phyloP scores from a whole-genome alignment of 2,888 invertebrate genomes.

The Epistrophe grossulariae region DNA sequence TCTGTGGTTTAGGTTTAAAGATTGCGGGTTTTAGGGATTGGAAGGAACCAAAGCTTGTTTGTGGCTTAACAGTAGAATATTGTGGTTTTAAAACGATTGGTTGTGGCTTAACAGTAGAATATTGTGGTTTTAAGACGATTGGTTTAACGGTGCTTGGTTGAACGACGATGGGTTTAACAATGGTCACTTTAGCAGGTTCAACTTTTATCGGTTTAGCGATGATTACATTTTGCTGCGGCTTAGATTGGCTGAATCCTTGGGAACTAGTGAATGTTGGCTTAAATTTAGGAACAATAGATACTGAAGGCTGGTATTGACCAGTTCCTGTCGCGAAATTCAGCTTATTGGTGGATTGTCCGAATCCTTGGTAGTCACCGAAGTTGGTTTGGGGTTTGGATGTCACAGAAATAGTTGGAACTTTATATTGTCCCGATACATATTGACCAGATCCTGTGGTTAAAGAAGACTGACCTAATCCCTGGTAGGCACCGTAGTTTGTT shows the following conservation, averaged over 20 bases:
- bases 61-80: too few relatives aligned
- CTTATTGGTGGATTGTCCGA: neutral
- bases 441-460: neutral
- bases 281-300: neutral
- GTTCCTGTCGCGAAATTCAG: neutral
- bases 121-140: too few relatives aligned
- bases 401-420: neutral
- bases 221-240: neutral
- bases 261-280: neutral
- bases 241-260: neutral
- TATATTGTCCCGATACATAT: neutral
- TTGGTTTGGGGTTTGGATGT: conserved; percentile 1
- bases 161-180: too few relatives aligned
- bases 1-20: neutral
- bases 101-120: too few relatives aligned
- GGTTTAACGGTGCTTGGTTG: neutral
- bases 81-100: too few relatives aligned
- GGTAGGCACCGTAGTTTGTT: neutral
- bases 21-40: neutral
- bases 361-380: neutral
- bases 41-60: neutral
- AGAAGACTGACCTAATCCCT: neutral
- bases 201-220: neutral
- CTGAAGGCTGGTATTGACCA: neutral
- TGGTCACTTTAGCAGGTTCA: neutral